phyloP scores from a whole-genome alignment of 2,888 invertebrate genomes.

The Eurytoma californica region DNA sequence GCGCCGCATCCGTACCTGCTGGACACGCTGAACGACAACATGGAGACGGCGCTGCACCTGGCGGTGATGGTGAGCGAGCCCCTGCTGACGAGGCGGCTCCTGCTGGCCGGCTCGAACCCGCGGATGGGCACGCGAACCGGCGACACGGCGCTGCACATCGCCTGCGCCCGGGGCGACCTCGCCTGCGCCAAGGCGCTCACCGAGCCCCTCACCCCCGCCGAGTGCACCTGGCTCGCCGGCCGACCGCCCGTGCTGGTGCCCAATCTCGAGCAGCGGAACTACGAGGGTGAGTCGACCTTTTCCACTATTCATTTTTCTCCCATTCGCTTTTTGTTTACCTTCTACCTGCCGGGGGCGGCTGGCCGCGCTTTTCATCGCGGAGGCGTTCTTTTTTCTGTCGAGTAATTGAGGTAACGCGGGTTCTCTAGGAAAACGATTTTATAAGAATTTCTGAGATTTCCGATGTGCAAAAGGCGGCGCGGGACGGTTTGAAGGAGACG shows the following conservation, averaged over 20 bases:
- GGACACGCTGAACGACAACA: slow-evolving; percentile 87
- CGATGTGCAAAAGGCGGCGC: too few species aligned
- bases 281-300: slow-evolving; percentile 82
- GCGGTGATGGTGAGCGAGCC: slow-evolving; percentile 87
- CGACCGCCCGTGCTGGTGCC: neutral
- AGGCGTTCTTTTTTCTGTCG: neutral
- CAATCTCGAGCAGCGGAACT: slow-evolving; percentile 78
- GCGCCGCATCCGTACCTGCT: slow-evolving; percentile 86
- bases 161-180: slow-evolving; percentile 83
- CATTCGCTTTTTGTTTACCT: neutral
- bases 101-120: slow-evolving; percentile 85
- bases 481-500: neutral
- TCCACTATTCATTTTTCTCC: neutral
- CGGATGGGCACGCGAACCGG: slow-evolving; percentile 82
- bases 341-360: too few species aligned
- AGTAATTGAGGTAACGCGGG: too few species aligned
- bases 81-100: slow-evolving; percentile 84
- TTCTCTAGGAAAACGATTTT: too few species aligned
- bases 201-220: slow-evolving; percentile 79
- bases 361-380: neutral
- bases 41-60: slow-evolving; percentile 90
- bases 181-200: slow-evolving; percentile 85
- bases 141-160: slow-evolving; percentile 91
- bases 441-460: too few species aligned
- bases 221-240: slow-evolving; percentile 66